Conservation (phyloP, 2,797 vertebrate genomes). For the Tachyglossus aculeatus region DNA sequence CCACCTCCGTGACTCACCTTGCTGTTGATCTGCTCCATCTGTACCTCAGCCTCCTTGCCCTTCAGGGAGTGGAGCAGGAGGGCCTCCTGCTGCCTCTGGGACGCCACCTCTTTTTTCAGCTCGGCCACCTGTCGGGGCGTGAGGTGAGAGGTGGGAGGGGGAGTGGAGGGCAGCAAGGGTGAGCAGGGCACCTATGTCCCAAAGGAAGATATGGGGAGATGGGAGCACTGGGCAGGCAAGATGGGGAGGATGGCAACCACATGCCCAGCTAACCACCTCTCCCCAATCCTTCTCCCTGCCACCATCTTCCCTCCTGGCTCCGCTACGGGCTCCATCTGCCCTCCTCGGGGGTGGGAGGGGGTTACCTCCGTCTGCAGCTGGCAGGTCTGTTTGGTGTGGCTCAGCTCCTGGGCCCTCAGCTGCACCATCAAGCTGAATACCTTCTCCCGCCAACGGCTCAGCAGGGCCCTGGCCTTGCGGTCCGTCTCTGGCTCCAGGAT, state of each 20-base stretch:
- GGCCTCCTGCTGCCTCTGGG: conserved; percentile 71
- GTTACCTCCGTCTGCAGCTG: conserved; percentile 70
- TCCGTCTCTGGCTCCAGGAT: conserved; percentile 45
- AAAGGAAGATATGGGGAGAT: neutral
- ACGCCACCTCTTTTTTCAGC: conserved; percentile 71
- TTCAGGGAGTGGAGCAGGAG: conserved; percentile 81
- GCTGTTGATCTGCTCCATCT: conserved; percentile 80
- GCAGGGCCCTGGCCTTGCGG: conserved; percentile 71
- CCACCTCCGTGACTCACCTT: conserved; percentile 70
- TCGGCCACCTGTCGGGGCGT: conserved; percentile 36
- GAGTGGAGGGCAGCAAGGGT: neutral
- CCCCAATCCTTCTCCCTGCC: too few relatives aligned
- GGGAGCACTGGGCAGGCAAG: neutral
- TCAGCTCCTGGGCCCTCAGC: conserved; percentile 83
- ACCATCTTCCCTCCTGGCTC: too few relatives aligned
- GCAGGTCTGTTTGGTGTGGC: conserved; percentile 54
- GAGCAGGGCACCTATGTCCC: neutral
- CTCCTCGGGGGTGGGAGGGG: neutral
- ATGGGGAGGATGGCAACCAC: neutral
- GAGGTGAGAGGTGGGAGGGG: neutral
- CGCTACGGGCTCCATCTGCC: too few relatives aligned
- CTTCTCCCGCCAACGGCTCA: conserved; percentile 87
- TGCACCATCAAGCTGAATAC: conserved; percentile 87
- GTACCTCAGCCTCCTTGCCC: conserved; percentile 82
- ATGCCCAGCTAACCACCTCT: too few relatives aligned